Percentiles rank a stretch among this genome's conserved stretches.
These are phyloP conservation scores for Crossocerus cetratus DNA, from an alignment of 2,888 invertebrate genomes.

Conservation along the genomic window DNA sequence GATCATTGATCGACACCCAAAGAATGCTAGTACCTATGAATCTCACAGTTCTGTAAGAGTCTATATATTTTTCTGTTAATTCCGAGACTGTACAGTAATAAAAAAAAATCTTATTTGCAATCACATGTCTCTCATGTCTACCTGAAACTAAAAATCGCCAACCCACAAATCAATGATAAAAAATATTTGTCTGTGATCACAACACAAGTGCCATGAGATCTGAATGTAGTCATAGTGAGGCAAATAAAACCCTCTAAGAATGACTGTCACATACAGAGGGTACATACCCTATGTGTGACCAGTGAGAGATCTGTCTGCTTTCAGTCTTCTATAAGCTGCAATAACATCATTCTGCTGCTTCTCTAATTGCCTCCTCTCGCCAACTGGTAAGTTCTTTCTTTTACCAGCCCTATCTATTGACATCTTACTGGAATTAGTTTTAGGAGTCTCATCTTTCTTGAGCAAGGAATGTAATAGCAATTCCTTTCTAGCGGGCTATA, in stretches of 20 bases:
- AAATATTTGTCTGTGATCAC: too few species aligned
- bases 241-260: too few species aligned
- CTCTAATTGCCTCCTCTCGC: slow-evolving; percentile 80
- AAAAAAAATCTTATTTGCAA: slow-evolving; percentile 31
- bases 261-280: too few species aligned
- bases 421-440: slow-evolving; percentile 19
- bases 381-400: slow-evolving; percentile 80
- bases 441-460: slow-evolving; percentile 32
- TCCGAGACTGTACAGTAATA: slow-evolving; percentile 26
- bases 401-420: slow-evolving; percentile 79
- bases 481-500: slow-evolving; percentile 82
- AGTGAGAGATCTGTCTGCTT: slow-evolving; percentile 63
- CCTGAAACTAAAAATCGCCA: background rate
- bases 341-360: slow-evolving; percentile 80
- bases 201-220: too few species aligned
- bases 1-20: slow-evolving; percentile 7
- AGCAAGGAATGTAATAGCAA: slow-evolving; percentile 81
- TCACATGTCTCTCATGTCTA: slow-evolving; percentile 26
- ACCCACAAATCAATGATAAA: background rate
- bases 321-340: slow-evolving; percentile 80
- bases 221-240: too few species aligned
- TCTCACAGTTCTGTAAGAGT: slow-evolving; percentile 14
- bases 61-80: slow-evolving; percentile 51
- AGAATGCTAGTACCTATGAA: slow-evolving; percentile 18
- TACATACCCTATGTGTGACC: slow-evolving; percentile 46